Base-by-base conservation (phyloP, 2,888 invertebrate genomes). In the Apodemia mormo region DNA sequence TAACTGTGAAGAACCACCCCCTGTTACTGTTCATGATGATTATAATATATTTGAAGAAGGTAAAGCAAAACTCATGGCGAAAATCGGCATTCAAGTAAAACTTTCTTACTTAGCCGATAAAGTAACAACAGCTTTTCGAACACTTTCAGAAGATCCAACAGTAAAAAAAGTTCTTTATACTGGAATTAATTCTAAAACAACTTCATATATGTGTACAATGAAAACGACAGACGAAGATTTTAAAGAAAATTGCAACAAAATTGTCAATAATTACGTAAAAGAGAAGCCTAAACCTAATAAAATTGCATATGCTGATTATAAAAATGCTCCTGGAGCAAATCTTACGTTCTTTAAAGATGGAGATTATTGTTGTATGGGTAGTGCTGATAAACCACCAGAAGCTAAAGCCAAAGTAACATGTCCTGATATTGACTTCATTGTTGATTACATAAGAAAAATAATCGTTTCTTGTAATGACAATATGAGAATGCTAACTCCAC, bases 391-490 rank as follows among this genome's bases (percentile, higher is more conserved):
- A 75, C 88, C 90, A 65, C 91, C 91, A 9, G 86, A 87, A 72
- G 85, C 86, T 1, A 86, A 83, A 73, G 88, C 89, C 65, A 88
- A 85, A 74, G 72, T 89, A 2, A 87, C 86, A n/a, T 84, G 87
- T 71, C 92, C 91, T 1, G 87, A 87, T 76, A 82, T 92, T 64
- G 82, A 93, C 75, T 85, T 79, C 70, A 92, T 93, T 68, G 80
- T 87, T 65, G 92, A 93, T 72, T 93, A 93, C 72, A 85, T 92
- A 1, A 83, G 89, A 64, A 91, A 90, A 74, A 88, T 90, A 10
- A 88, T 93, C 65, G 82, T 87, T 14, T 92, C 92, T 5, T 92
- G 92, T 77, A 91, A 93, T 77, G 92, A 93, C 75, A 90, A 92
- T 74, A 88, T 93, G 90, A 85, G 92, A 74, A 92, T 90, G 92